Evolutionary conservation across 2,113 vertebrate genomes (phyloP).

Genomic region (Megaceryle torquata): DNA sequence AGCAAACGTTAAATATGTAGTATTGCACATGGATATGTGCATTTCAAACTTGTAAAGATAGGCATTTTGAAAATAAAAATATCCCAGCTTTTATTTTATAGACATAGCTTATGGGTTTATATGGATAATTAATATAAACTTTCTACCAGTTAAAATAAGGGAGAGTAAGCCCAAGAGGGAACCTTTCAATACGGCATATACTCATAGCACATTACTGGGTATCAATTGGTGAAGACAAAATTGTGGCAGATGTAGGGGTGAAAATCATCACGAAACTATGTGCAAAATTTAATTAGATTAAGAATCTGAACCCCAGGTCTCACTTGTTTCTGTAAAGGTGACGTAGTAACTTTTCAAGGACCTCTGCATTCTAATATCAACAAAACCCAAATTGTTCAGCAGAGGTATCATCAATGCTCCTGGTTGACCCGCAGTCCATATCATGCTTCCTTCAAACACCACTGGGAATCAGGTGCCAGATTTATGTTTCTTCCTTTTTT

Average conservation of each 20-base stretch:
- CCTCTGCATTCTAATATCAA: not conserved
- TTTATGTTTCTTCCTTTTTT: not conserved
- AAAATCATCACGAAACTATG: not conserved
- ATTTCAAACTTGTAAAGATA: not conserved
- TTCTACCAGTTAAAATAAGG: not conserved
- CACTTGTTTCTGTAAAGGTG: not conserved
- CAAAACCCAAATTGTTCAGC: not conserved
- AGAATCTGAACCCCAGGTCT: not conserved
- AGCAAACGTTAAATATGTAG: not conserved
- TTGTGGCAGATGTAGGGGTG: not conserved
- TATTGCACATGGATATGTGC: not conserved
- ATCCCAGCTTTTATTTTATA: not conserved
- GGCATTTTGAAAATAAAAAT: not conserved
- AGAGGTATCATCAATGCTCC: not conserved
- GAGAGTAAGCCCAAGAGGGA: not conserved
- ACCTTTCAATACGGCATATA: not conserved
- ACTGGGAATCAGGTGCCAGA: not conserved
- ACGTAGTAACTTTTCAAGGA: not conserved
- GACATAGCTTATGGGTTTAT: not conserved
- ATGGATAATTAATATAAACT: not conserved
- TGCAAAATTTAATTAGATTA: not conserved
- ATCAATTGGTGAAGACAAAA: not conserved
- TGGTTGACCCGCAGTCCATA: not conserved
- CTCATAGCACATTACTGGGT: not conserved
- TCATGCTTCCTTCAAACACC: not conserved